A percentile compares a stretch with the other conserved stretches of the same genome.
Evolutionary conservation across 2,113 vertebrate species (phyloP).

Genomic region (Prinia subflava): DNA sequence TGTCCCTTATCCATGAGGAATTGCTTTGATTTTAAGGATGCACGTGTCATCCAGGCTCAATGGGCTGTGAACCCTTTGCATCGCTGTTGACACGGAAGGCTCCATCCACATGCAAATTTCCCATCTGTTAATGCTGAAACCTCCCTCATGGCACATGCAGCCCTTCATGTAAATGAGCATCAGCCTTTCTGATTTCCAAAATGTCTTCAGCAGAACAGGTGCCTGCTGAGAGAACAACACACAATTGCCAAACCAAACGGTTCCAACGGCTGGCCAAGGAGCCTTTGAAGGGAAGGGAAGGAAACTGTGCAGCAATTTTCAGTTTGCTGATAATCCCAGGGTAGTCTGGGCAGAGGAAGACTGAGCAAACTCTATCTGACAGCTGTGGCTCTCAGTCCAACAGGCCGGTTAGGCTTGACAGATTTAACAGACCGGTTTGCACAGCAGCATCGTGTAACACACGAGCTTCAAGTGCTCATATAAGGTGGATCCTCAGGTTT

Average conservation of each 20-base stretch:
- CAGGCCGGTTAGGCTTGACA: not conserved
- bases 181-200: not conserved
- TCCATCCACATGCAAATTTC: not conserved
- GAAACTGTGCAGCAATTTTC: not conserved
- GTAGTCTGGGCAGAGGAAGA: not conserved
- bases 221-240: not conserved
- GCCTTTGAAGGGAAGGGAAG: not conserved
- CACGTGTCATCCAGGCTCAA: not conserved
- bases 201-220: not conserved
- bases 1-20: not conserved
- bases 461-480: not conserved
- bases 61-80: not conserved
- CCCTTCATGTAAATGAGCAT: not conserved
- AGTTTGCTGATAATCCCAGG: not conserved
- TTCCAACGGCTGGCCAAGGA: not conserved
- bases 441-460: not conserved
- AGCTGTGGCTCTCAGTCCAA: not conserved
- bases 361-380: not conserved
- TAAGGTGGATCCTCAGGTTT: not conserved
- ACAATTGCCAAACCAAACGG: rapidly evolving
- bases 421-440: not conserved
- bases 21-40: not conserved
- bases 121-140: not conserved
- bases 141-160: not conserved
- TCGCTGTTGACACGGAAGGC: not conserved